Percentiles rank a stretch among this genome's conserved stretches.
phyloP scores from a whole-genome alignment of 2,113 vertebrate species.

The Antigone vipio region DNA sequence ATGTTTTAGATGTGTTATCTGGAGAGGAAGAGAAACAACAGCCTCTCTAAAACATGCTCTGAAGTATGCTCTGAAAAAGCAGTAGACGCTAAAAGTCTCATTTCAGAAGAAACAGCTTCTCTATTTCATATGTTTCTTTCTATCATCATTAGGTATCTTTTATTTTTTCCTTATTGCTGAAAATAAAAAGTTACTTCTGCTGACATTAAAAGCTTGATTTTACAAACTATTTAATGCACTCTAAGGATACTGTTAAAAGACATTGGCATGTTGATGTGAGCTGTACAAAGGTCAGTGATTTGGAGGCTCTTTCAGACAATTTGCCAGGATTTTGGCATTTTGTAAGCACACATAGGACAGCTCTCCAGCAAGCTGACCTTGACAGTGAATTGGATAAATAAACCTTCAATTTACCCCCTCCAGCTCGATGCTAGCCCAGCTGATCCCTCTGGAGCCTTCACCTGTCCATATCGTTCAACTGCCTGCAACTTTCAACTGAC shows the following conservation, averaged over 20 bases:
- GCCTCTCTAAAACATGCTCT: background rate
- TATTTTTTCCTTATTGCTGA: constrained; percentile 17
- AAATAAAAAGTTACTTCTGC: constrained; percentile 61
- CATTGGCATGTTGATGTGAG: constrained; percentile 90
- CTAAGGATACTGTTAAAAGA: constrained; percentile 89
- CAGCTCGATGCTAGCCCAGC: constrained; percentile 78
- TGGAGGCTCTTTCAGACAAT: constrained; percentile 89
- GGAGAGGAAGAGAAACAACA: background rate
- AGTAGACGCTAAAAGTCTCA: background rate
- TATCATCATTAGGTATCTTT: background rate
- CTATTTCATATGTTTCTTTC: background rate
- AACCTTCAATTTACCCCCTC: constrained; percentile 99
- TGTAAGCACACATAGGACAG: constrained; percentile 96
- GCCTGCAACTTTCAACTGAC: constrained; percentile 82
- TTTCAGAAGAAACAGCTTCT: background rate
- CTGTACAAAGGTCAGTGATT: constrained; percentile 98
- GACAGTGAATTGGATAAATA: constrained; percentile 99
- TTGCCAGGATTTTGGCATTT: constrained; percentile 99
- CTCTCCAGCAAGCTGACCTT: constrained; percentile 97
- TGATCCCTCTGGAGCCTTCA: constrained; percentile 96
- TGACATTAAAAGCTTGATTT: constrained; percentile 77
- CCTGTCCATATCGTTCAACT: constrained; percentile 97
- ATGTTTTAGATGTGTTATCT: background rate
- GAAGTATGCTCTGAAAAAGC: background rate
- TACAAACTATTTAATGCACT: constrained; percentile 83